Conservation (phyloP, 2,113 vertebrate species). For the Catharus minimus region DNA sequence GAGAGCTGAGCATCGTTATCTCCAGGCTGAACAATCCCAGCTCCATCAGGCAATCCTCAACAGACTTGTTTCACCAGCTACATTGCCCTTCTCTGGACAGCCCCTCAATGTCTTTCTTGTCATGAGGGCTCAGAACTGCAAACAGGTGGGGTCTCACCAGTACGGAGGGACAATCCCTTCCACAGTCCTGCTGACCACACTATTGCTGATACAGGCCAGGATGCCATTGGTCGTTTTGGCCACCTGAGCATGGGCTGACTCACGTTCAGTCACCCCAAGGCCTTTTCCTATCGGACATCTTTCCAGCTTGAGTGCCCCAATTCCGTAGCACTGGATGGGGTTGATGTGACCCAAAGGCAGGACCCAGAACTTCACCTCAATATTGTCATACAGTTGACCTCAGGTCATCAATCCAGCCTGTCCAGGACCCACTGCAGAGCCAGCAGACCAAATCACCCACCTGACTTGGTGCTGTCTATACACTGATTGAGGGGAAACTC, state of each 20-base stretch:
- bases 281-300: background rate
- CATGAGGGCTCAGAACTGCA: background rate
- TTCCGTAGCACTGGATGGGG: background rate
- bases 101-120: background rate
- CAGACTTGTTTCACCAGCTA: background rate
- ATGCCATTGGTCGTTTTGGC: background rate
- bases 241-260: background rate
- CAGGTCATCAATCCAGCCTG: too few species aligned
- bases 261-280: background rate
- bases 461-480: background rate
- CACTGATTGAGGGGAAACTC: background rate
- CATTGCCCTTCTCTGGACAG: background rate
- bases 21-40: background rate
- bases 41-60: background rate
- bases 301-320: background rate
- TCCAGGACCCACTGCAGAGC: background rate
- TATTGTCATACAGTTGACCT: background rate
- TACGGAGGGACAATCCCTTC: background rate
- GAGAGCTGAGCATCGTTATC: background rate
- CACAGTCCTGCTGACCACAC: background rate
- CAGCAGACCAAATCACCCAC: background rate
- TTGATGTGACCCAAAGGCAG: background rate
- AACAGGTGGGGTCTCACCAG: background rate
- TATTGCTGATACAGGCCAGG: background rate
- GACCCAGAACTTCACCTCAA: background rate